Evolutionary conservation across 2,113 vertebrate genomes (phyloP), one percentile per base, ranked within the genome.

Genomic region (Cacatua alba): DNA sequence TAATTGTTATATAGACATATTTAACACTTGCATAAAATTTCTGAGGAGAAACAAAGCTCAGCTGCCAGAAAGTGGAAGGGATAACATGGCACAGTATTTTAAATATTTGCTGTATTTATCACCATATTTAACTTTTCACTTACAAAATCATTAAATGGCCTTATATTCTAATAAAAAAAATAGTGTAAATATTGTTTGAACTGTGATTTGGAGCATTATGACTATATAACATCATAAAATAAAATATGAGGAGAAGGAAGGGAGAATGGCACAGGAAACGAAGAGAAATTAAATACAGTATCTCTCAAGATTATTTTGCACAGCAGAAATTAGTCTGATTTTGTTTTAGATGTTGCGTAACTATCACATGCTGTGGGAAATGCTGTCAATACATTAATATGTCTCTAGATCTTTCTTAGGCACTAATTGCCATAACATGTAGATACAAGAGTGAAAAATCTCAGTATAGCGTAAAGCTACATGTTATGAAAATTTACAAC

Each of bases 341-440:
- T 87, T 75, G 4, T 37, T 83, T 37, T 71, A 89, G 69, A 37
- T 35, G 3, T 46, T 78, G 11, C 33, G 17, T 52, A 64, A 69
- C 5, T 44, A 39, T 55, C 12, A 49, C 3, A 13, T 16, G 3
- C 13, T 68, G 7, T 69, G 24, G 6, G 7, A 83, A 83, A 86
- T 52, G 39, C 11, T 72, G 33, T 46, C 24, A 86, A 80, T 81
- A 81, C 11, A 41, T 24, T 59, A 59, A 52, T 13, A 15, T 0
- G 0, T 70, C 39, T 31, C 11, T 60, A 44, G 6, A 29, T 71
- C 21, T 78, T 81, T 84, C 29, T 60, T 29, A 70, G n/a, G 13
- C 28, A 41, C 2, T 81, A 35, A 74, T n/a, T 4, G 0, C 5
- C 2, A 11, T 44, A 57, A 51, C 8, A 29, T 10, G 3, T 39